Conservation (phyloP, 2,113 vertebrate genomes). For the Pithys albifrons region DNA sequence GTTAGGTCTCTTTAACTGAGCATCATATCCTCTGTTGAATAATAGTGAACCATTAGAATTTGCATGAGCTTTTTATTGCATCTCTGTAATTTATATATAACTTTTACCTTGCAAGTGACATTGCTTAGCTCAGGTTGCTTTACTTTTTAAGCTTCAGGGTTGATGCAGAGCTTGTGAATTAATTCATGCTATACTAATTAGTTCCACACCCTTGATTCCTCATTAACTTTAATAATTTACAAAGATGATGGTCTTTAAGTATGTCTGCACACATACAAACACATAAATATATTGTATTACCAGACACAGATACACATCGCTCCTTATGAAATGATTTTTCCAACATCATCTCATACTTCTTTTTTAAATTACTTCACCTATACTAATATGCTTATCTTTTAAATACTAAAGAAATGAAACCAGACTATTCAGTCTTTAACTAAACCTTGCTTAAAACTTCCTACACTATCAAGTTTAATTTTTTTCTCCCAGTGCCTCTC, state of each 20-base stretch:
- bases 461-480: background rate
- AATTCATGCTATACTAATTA: background rate
- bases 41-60: background rate
- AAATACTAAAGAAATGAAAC: background rate
- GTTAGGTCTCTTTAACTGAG: background rate
- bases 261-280: background rate
- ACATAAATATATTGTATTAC: background rate
- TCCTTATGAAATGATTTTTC: background rate
- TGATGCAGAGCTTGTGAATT: background rate
- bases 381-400: background rate
- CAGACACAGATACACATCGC: background rate
- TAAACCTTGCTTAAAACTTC: background rate
- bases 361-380: background rate
- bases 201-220: background rate
- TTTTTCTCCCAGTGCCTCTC: background rate
- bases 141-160: background rate
- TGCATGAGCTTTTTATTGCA: background rate
- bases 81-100: background rate
- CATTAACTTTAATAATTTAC: conserved; percentile 3
- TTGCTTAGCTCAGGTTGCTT: background rate
- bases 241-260: background rate
- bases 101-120: background rate
- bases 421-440: background rate
- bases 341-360: background rate
- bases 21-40: background rate